Base-by-base conservation (phyloP, 2,888 invertebrate genomes). In the Trichacis sp. region DNA sequence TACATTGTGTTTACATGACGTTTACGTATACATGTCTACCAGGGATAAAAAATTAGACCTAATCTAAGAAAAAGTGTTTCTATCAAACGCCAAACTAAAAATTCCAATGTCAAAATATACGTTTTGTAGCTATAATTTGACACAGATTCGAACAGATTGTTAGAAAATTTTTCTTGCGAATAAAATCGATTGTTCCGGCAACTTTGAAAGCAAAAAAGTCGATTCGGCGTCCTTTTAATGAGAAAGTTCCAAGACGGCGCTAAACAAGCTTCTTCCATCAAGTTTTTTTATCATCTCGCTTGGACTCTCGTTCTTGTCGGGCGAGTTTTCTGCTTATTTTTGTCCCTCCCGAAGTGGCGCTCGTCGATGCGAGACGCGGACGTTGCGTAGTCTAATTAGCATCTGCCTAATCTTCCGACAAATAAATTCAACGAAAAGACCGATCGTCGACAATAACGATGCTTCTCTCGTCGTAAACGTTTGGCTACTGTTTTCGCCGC, bases 381-480 rank as follows among this genome's bases (percentile, higher is more conserved):
- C 71, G 69, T 70, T 73, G 72, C 71, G 69, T 70, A 74, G 72
- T 75, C 80, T 79, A 79, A 80, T 80, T 80, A 80, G 78, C 76
- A 75, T 68, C 70, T 68, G 71, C 70, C 77, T 75, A 74, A 76
- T 74, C 72, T 73, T 68, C 69, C 62, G 68, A 64, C 71, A 65
- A 68, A 74, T 75, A 75, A 77, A 76, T 76, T 73, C 70, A 65
- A 67, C 71, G 58, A 70, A 56, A 69, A 71, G 69, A 71, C 75
- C 75, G 74, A 77, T 73, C 75, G 73, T 63, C 73, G 69, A 67
- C 70, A 69, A 70, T 72, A 72, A 76, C 71, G 75, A 73, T 15
- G 15, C 14, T 63, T 63, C 60, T 64, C 67, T 62, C 69, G 46
- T 63, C 67, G 67, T 67, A 64, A 70, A 64, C 58, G 59, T 57